Evolutionary conservation across 2,888 invertebrate species (phyloP).

Genomic region (Ophion slaviceki): DNA sequence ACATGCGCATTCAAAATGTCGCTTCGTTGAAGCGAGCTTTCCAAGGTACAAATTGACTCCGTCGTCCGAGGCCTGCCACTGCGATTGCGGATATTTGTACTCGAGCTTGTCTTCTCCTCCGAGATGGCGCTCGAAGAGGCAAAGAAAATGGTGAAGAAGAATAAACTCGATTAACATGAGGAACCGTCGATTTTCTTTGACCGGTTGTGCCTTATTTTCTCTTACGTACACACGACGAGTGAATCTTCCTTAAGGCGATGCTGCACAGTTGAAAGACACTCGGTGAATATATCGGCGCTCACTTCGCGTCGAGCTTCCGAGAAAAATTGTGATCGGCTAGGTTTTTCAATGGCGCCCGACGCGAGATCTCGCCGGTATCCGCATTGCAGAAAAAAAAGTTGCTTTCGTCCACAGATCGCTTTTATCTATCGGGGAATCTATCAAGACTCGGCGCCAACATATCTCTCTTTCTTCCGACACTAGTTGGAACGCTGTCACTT

Average conservation of each 20-base stretch:
- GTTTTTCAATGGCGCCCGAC: conserved; percentile 62
- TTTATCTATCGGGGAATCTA: conserved; percentile 55
- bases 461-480: conserved; percentile 53
- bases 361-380: conserved; percentile 52
- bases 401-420: conserved; percentile 44
- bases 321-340: conserved; percentile 50
- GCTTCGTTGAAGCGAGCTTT: not conserved
- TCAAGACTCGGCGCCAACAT: conserved; percentile 59
- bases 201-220: conserved; percentile 44
- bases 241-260: conserved; percentile 37
- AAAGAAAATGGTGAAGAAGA: conserved; percentile 33
- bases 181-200: conserved; percentile 64
- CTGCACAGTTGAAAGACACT: conserved; percentile 40
- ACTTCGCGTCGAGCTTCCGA: conserved; percentile 39
- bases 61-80: not conserved
- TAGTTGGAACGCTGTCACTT: conserved; percentile 28
- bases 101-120: conserved; percentile 26
- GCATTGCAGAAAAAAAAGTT: conserved; percentile 41
- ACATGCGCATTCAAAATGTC: too few species aligned
- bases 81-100: conserved; percentile 8
- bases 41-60: conserved; percentile 5
- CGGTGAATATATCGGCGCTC: conserved; percentile 36
- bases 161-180: conserved; percentile 53
- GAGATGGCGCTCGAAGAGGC: conserved; percentile 19
- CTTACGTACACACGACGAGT: conserved; percentile 7